Evolutionary conservation across 2,113 vertebrate species (phyloP).

Genomic region (Perca flavescens): DNA sequence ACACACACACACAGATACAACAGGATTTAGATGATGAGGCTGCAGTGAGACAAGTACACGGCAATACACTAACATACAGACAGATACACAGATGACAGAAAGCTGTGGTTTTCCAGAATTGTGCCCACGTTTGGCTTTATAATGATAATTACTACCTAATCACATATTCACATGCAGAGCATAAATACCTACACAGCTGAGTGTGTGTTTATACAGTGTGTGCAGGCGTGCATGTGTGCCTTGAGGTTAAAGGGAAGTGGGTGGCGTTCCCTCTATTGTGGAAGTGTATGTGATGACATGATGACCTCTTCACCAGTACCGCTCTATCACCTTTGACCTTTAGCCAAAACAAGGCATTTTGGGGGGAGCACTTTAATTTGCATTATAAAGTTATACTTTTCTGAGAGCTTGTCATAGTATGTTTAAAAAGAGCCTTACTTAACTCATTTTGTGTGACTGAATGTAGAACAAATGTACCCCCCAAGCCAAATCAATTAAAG

Average conservation of each 20-base stretch:
- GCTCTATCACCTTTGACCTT: conserved; percentile 55
- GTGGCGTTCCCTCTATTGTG: conserved; percentile 39
- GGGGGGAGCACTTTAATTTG: background rate
- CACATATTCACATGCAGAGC: conserved; percentile 44
- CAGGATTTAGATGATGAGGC: conserved; percentile 34
- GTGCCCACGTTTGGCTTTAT: conserved; percentile 48
- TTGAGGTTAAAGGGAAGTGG: conserved; percentile 64
- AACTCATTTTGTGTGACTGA: background rate
- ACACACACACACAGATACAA: conserved; percentile 2
- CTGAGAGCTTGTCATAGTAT: background rate
- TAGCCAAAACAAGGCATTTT: background rate
- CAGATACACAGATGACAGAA: conserved; percentile 9
- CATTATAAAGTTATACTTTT: conserved; percentile 5
- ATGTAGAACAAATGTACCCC: background rate
- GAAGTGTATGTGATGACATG: conserved; percentile 75
- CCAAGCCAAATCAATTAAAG: background rate
- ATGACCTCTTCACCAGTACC: conserved; percentile 54
- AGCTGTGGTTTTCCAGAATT: conserved; percentile 36
- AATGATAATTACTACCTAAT: conserved; percentile 66
- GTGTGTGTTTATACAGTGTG: conserved; percentile 5
- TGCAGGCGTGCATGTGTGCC: conserved; percentile 6
- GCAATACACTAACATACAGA: conserved; percentile 10
- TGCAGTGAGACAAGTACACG: conserved; percentile 25
- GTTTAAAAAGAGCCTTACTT: background rate
- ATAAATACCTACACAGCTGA: conserved; percentile 49